phyloP scores from a whole-genome alignment of 1,140 invertebrate genomes.

The Euwallacea fornicatus region DNA sequence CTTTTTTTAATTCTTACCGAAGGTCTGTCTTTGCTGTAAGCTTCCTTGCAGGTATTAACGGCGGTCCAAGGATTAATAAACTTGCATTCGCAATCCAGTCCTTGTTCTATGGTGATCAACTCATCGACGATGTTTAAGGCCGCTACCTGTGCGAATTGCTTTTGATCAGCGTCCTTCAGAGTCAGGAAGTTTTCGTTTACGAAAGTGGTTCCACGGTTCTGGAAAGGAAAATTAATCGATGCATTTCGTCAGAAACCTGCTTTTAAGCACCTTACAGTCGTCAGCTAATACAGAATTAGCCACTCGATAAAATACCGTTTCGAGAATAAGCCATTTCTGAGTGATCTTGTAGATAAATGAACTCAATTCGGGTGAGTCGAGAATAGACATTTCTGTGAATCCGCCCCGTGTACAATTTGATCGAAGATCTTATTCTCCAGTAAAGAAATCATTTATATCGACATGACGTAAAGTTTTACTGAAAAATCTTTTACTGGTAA shows the following conservation, averaged over 20 bases:
- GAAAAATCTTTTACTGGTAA: too few species aligned
- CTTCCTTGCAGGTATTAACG: constrained; percentile 54
- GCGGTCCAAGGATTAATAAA: constrained; percentile 49
- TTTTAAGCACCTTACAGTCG: too few species aligned
- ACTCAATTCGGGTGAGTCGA: too few species aligned
- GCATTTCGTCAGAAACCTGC: too few species aligned
- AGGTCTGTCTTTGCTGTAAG: constrained; percentile 52
- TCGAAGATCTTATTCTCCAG: too few species aligned
- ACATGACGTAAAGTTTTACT: too few species aligned
- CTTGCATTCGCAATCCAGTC: constrained; percentile 58
- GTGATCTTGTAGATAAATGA: too few species aligned
- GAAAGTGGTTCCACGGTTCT: constrained; percentile 60
- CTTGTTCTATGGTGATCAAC: constrained; percentile 53
- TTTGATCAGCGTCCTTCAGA: constrained; percentile 56
- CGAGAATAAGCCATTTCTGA: too few species aligned
- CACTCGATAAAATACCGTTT: not conserved
- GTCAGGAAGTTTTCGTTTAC: constrained; percentile 58
- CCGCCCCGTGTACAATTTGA: too few species aligned
- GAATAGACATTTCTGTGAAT: too few species aligned
- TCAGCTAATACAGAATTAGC: not conserved
- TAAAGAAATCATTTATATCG: too few species aligned
- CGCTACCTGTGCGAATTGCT: constrained; percentile 57
- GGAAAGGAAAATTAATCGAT: constrained; percentile 33
- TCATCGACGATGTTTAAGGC: constrained; percentile 56
- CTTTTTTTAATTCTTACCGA: constrained; percentile 30